Evolutionary conservation across 2,113 vertebrate genomes (phyloP).

Genomic region (Willisornis vidua): DNA sequence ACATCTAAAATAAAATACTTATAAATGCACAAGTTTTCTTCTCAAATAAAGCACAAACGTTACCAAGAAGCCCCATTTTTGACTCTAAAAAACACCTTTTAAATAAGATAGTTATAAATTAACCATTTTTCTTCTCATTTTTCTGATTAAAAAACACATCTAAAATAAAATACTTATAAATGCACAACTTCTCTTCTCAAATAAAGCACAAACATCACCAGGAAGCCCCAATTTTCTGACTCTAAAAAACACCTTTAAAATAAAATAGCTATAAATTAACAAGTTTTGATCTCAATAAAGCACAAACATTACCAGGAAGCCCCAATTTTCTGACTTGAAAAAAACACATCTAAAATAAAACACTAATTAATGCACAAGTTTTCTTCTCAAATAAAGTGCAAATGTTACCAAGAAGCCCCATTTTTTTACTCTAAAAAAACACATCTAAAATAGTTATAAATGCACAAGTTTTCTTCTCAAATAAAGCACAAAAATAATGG

Average conservation of each 20-base stretch:
- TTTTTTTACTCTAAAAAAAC: conserved; percentile 60
- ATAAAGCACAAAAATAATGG: background rate
- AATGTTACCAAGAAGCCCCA: background rate
- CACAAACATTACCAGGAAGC: background rate
- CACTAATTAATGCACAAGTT: background rate
- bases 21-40: background rate
- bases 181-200: too few relatives aligned
- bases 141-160: too few relatives aligned
- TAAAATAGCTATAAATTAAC: background rate
- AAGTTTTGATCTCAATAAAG: conserved; percentile 1
- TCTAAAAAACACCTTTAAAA: background rate
- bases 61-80: too few relatives aligned
- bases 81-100: too few relatives aligned
- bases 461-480: background rate
- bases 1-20: background rate
- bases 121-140: background rate
- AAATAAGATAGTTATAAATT: background rate
- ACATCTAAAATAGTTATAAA: conserved; percentile 48
- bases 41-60: too few relatives aligned
- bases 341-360: background rate
- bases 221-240: background rate
- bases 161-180: too few relatives aligned
- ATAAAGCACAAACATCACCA: background rate
- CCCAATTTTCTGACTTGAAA: background rate
- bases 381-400: background rate